These are phyloP conservation scores for Hydrochoerus hydrochaeris DNA, from an alignment of 2,113 vertebrate genomes.

Conservation along the genomic window DNA sequence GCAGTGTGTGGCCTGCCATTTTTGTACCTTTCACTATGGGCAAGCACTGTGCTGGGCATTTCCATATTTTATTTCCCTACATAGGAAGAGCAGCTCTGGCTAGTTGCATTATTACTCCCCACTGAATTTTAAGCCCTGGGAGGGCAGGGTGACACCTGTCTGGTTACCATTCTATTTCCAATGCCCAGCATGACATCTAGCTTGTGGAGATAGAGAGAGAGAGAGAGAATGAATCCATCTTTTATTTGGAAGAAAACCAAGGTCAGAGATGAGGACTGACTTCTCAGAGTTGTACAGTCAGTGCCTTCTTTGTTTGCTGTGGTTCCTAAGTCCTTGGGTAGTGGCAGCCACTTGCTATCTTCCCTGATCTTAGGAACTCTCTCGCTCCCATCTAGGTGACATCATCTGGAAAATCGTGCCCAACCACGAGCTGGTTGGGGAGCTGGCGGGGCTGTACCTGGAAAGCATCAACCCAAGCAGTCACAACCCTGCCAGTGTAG, in stretches of 20 bases:
- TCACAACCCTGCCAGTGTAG: slow-evolving; percentile 74
- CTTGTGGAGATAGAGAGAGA: no score
- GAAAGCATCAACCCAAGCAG: slow-evolving; percentile 88
- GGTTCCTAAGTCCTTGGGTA: slow-evolving; percentile 35
- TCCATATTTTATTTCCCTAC: background rate
- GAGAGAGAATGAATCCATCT: background rate
- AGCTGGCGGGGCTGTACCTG: slow-evolving; percentile 92
- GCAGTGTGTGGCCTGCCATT: background rate
- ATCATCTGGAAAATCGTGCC: slow-evolving; percentile 91
- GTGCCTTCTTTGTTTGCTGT: background rate
- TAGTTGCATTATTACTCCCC: background rate
- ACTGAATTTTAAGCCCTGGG: background rate
- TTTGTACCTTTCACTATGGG: background rate
- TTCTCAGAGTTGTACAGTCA: background rate
- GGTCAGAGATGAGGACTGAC: background rate
- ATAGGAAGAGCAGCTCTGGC: background rate
- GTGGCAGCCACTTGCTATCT: background rate
- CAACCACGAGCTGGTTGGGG: slow-evolving; percentile 93
- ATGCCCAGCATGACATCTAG: background rate
- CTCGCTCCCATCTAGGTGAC: slow-evolving; percentile 86
- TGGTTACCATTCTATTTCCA: background rate
- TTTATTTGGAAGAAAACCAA: background rate
- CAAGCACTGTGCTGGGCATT: background rate
- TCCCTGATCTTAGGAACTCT: slow-evolving; percentile 25
- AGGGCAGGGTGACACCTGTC: background rate